These are phyloP conservation scores for Tetraodon nigroviridis DNA, from an alignment of 2,113 vertebrate species.

Conservation along the genomic window DNA sequence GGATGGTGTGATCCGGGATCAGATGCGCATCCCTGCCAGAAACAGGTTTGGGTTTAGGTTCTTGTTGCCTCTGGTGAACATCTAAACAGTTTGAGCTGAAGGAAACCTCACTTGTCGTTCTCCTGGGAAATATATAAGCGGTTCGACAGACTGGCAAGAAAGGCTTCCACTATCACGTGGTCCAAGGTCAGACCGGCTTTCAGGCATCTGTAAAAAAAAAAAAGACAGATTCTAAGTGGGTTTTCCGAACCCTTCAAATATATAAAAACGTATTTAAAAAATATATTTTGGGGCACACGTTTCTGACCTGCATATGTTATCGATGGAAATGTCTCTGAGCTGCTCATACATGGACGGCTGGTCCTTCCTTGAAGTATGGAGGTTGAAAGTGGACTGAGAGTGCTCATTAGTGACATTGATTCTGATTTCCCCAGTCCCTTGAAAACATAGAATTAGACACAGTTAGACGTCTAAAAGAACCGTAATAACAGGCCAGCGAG, in stretches of 20 bases:
- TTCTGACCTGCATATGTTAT: constrained; percentile 92
- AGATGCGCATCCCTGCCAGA: constrained; percentile 86
- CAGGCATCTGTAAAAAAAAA: constrained; percentile 76
- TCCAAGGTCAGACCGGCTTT: constrained; percentile 91
- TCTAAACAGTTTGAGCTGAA: background rate
- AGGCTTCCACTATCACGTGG: constrained; percentile 90
- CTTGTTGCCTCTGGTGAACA: background rate
- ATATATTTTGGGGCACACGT: background rate
- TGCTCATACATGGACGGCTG: constrained; percentile 96
- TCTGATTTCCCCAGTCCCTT: constrained; percentile 86
- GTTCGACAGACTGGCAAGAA: constrained; percentile 93
- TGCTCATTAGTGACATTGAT: constrained; percentile 93
- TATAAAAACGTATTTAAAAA: background rate
- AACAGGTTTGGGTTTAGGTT: constrained; percentile 26
- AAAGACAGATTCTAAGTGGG: background rate
- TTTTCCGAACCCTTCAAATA: background rate
- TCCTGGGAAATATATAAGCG: constrained; percentile 98
- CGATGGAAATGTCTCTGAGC: constrained; percentile 92
- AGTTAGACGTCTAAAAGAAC: background rate
- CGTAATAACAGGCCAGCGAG: background rate
- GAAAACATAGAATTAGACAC: constrained; percentile 17
- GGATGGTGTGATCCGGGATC: constrained; percentile 95
- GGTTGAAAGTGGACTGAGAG: constrained; percentile 83
- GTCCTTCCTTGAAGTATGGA: constrained; percentile 82
- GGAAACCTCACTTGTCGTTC: constrained; percentile 85